phyloP scores from a whole-genome alignment of 2,888 invertebrate genomes.

The Bimastos eiseni region DNA sequence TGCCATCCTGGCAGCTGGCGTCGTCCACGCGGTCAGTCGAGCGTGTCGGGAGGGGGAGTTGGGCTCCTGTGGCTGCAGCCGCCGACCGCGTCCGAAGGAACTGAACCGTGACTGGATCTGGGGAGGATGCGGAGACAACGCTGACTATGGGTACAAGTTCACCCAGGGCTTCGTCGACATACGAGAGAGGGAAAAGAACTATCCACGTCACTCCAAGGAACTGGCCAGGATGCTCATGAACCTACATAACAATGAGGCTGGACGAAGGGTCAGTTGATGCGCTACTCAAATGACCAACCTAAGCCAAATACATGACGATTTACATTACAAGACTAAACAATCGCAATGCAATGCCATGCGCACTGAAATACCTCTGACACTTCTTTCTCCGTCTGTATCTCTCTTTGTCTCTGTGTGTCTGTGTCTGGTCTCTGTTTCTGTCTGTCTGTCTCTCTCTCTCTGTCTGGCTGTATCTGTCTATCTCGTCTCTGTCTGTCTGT shows the following conservation, averaged over 20 bases:
- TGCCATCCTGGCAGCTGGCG: conserved; percentile 69
- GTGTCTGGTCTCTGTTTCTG: no score
- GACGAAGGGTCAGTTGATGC: conserved; percentile 77
- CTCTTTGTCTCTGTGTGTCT: no score
- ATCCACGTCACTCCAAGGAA: conserved; percentile 79
- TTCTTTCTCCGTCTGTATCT: no score
- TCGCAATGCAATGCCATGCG: no score
- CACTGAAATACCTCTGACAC: no score
- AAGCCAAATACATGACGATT: no score
- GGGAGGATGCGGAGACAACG: conserved; percentile 97
- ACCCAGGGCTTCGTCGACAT: conserved; percentile 92
- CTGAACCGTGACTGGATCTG: conserved; percentile 91
- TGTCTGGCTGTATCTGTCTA: no score
- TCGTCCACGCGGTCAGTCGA: conserved; percentile 83
- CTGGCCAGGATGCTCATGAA: conserved; percentile 89
- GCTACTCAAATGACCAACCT: no score
- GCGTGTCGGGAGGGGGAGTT: conserved; percentile 89
- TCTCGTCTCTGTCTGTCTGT: neutral
- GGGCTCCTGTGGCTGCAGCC: conserved; percentile 81
- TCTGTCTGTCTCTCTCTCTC: no score
- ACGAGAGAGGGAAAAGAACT: conserved; percentile 76
- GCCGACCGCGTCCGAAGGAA: conserved; percentile 78
- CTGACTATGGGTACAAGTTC: conserved; percentile 83
- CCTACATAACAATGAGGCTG: conserved; percentile 96
- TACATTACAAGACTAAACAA: no score